phyloP scores from a whole-genome alignment of 1,140 invertebrate genomes.

The Nixonia krombeini region DNA sequence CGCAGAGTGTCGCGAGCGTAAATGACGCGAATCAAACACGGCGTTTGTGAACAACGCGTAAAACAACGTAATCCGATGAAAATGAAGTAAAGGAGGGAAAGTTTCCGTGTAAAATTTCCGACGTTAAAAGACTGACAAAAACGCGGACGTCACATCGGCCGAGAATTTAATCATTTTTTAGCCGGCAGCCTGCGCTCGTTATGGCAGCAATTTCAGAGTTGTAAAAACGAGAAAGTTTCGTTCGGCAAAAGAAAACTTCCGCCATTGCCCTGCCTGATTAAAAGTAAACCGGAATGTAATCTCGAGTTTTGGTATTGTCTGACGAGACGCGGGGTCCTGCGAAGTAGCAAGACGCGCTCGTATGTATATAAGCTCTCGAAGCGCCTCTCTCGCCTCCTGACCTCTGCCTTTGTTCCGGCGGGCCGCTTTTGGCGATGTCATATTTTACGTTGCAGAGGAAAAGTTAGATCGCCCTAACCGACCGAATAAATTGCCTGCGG shows the following conservation, averaged over 20 bases:
- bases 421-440: constrained; percentile 48
- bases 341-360: constrained; percentile 27
- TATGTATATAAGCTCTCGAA: constrained; percentile 20
- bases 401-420: constrained; percentile 37
- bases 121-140: constrained; percentile 16
- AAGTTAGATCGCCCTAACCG: constrained; percentile 53
- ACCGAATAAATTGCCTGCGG: constrained; percentile 52
- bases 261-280: constrained; percentile 34
- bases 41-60: too few species aligned
- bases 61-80: too few species aligned
- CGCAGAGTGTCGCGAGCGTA: too few species aligned
- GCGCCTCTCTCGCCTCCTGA: constrained; percentile 26
- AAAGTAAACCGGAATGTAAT: constrained; percentile 42
- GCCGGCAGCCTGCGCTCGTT: constrained; percentile 8
- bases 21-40: too few species aligned
- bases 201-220: constrained; percentile 29
- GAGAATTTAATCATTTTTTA: constrained; percentile 39
- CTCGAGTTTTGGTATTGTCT: constrained; percentile 39
- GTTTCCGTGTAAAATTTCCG: constrained; percentile 6
- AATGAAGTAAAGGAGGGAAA: too few species aligned
- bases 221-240: constrained; percentile 34
- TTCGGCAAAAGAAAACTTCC: constrained; percentile 39
- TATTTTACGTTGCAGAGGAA: constrained; percentile 50
- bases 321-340: constrained; percentile 23
- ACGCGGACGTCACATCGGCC: constrained; percentile 18